phyloP scores from a whole-genome alignment of 2,797 vertebrate genomes.

The Myiotriccus ornatus region DNA sequence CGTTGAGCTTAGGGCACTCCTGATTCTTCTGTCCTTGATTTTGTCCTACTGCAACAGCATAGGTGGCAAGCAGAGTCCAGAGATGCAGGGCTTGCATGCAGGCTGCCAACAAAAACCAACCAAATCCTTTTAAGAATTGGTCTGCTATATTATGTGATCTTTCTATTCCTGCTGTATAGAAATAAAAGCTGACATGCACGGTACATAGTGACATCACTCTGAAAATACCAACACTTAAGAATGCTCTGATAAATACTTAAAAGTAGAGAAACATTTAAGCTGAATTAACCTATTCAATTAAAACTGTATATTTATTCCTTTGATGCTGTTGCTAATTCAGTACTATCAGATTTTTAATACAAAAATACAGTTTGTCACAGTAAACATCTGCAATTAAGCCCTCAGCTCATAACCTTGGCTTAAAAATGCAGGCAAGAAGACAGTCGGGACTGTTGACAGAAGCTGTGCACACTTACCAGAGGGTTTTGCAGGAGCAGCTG shows the following conservation, averaged over 20 bases:
- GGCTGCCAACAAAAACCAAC: conserved; percentile 69
- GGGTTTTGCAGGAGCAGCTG: conserved; percentile 63
- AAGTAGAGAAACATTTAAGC: neutral
- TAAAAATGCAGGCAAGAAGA: conserved; percentile 3
- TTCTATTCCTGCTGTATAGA: conserved; percentile 18
- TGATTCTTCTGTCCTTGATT: conserved; percentile 70
- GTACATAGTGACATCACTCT: neutral
- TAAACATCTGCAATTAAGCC: neutral
- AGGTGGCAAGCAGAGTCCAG: conserved; percentile 65
- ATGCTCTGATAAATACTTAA: neutral
- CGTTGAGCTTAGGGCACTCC: conserved; percentile 58
- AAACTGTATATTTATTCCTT: neutral
- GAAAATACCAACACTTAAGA: neutral
- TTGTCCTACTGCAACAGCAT: conserved; percentile 66
- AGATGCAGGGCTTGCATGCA: conserved; percentile 66
- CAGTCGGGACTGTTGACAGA: neutral
- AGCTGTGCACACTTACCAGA: conserved; percentile 71
- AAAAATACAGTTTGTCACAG: neutral
- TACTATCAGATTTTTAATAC: neutral
- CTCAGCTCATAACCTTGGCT: neutral
- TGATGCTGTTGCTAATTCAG: neutral
- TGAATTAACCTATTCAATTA: neutral
- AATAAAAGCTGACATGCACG: conserved; percentile 8
- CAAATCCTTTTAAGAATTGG: conserved; percentile 59
- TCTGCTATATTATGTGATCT: conserved; percentile 14